phyloP scores from a whole-genome alignment of 2,113 vertebrate genomes.

The Anhinga rufa region DNA sequence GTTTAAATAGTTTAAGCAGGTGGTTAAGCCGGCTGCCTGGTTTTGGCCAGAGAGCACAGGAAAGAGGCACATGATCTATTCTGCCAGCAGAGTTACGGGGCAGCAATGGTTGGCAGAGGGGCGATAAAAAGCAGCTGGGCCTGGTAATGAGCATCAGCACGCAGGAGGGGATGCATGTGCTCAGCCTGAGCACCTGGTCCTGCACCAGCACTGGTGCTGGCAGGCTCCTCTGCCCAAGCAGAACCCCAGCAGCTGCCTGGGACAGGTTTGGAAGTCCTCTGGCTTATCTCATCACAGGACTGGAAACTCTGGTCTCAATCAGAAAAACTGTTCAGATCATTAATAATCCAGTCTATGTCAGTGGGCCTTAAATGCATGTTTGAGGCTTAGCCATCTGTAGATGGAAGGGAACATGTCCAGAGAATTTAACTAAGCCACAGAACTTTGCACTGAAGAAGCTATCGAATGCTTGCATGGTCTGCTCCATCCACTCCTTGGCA shows the following conservation, averaged over 20 bases:
- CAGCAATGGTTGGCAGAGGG: not conserved
- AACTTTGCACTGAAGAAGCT: not conserved
- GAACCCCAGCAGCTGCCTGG: not conserved
- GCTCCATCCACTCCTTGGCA: not conserved
- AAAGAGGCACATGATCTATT: not conserved
- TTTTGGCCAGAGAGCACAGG: not conserved
- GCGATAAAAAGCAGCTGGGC: not conserved
- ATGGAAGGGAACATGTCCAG: not conserved
- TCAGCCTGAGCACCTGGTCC: not conserved
- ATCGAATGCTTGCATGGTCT: not conserved
- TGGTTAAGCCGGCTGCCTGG: not conserved
- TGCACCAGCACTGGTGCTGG: not conserved
- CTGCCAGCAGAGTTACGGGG: not conserved
- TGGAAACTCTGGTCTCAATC: not conserved
- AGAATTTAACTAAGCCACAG: not conserved
- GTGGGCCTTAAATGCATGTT: not conserved
- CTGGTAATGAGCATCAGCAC: not conserved
- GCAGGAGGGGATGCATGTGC: not conserved
- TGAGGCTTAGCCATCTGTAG: not conserved
- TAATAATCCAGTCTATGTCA: not conserved
- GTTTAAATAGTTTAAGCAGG: conserved; percentile 10
- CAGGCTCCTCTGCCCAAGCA: not conserved
- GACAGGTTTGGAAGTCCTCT: not conserved
- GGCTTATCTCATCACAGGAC: not conserved
- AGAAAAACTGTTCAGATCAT: not conserved